Evolutionary conservation across 2,797 vertebrate species (phyloP), one percentile per base, ranked within the genome.

Genomic region (Pagetopsis macropterus): DNA sequence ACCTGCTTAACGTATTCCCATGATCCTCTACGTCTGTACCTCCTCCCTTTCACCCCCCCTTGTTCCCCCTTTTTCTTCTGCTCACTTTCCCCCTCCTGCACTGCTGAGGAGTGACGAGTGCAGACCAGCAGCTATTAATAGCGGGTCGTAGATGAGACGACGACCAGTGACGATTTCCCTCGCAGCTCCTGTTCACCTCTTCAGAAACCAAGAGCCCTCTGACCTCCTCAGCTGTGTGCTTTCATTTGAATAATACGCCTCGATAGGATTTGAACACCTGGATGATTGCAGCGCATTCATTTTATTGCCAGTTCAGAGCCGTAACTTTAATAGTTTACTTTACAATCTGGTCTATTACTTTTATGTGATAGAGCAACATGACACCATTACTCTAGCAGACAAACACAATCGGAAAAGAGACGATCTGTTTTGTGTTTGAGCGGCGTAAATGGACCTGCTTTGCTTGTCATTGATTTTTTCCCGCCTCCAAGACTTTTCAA

Each of bases 81-180:
- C 48, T 41, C 31, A 27, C 44, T 4, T 23, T 1, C n/a, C 37
- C 59, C 75, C 59, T 17, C 60, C 63, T 43, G 9, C 71, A 31
- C 44, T 60, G 71, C 73, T 31, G 73, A 59, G 72, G 79, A 89
- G 70, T 91, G 91, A 93, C 89, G 87, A 88, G 88, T 88, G 90
- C 88, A 91, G 84, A 86, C 85, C 80, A 78, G 87, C 79, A 87
- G 84, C 91, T 93, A 93, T 93, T 86, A 88, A 90, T 92, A 92
- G 91, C 87, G 1, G 68, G 79, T 87, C 71, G 72, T 81, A 85
- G 81, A 66, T 91, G 87, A 87, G 75, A 86, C 85, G 82, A 84
- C 70, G 83, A 79, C 81, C 70, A 54, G 79, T 82, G 84, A 85
- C 66, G 82, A 81, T 76, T 83, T 50, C 61, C 76, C 65, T 75